Conservation (phyloP, 2,888 invertebrate species). For the Gryllus longicercus region DNA sequence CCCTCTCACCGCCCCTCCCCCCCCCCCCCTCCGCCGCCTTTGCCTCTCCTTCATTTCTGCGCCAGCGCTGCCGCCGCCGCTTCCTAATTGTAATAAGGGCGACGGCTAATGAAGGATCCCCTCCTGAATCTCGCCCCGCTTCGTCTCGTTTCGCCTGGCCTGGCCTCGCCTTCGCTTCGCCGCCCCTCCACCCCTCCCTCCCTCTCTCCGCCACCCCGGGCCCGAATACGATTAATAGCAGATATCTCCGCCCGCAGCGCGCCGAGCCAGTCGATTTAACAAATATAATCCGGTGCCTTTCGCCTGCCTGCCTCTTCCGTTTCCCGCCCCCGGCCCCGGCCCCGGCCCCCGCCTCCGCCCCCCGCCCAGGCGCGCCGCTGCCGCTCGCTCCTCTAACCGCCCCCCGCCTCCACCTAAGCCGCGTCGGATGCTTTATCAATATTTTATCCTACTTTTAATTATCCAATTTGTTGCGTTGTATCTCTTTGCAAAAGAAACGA, state of each 20-base stretch:
- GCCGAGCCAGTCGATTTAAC: neutral
- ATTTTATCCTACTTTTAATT: slow-evolving; percentile 8
- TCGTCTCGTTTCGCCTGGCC: neutral
- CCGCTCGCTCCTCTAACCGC: neutral
- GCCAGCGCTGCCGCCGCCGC: neutral
- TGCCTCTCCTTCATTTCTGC: no score
- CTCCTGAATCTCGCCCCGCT: neutral
- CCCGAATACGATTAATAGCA: slow-evolving; percentile 1
- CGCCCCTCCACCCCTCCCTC: neutral
- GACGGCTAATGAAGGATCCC: slow-evolving; percentile 11
- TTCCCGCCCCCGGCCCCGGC: neutral
- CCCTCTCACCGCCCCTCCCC: no score
- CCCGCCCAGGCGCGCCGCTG: neutral
- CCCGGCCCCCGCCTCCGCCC: no score
- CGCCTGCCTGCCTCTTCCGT: neutral
- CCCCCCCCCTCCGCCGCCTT: no score
- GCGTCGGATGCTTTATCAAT: neutral
- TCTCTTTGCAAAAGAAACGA: neutral
- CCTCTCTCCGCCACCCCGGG: neutral
- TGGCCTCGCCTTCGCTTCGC: neutral
- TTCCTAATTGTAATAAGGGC: slow-evolving; percentile 1
- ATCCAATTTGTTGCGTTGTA: neutral
- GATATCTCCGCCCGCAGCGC: neutral
- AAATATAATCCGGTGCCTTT: slow-evolving; percentile 10
- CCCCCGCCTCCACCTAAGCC: neutral